A percentile compares a stretch with the other conserved stretches of the same genome.
Evolutionary conservation across 2,888 invertebrate genomes (phyloP).

Genomic region (Zaprionus obscuricornis): DNA sequence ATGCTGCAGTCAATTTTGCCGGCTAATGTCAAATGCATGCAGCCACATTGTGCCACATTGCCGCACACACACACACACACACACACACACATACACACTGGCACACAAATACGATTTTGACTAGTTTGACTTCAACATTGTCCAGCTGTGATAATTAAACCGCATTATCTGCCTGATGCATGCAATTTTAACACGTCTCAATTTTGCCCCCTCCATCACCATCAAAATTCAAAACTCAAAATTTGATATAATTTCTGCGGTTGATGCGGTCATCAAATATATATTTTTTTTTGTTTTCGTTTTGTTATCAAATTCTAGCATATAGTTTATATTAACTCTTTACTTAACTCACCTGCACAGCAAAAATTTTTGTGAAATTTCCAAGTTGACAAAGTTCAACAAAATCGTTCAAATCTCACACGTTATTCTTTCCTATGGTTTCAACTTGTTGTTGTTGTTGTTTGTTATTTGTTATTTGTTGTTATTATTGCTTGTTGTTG

Average conservation of each 20-base stretch:
- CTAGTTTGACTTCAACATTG: constrained; percentile 3
- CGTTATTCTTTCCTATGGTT: too few relatives aligned
- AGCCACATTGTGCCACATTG: too few relatives aligned
- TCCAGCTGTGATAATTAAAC: constrained; percentile 23
- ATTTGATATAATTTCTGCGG: constrained; percentile 33
- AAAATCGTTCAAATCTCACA: neutral
- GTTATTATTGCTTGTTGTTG: too few relatives aligned
- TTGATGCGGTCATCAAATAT: constrained; percentile 17
- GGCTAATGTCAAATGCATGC: constrained; percentile 21
- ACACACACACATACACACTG: neutral
- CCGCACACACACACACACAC: constrained; percentile 2
- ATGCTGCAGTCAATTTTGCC: constrained; percentile 21
- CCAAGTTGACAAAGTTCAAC: constrained; percentile 1
- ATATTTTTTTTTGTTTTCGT: constrained; percentile 18
- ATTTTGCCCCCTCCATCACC: constrained; percentile 1
- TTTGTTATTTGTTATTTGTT: constrained; percentile 23
- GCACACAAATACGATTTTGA: neutral
- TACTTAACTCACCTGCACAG: constrained; percentile 40
- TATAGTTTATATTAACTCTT: too few relatives aligned
- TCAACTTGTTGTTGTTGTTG: constrained; percentile 4
- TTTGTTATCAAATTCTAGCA: constrained; percentile 20
- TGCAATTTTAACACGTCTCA: constrained; percentile 12
- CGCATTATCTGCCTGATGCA: constrained; percentile 26
- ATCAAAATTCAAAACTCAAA: constrained; percentile 17
- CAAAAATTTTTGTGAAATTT: neutral